These are phyloP conservation scores for Mizuhopecten yessoensis DNA, from an alignment of 1,140 invertebrate genomes.

Conservation along the genomic window DNA sequence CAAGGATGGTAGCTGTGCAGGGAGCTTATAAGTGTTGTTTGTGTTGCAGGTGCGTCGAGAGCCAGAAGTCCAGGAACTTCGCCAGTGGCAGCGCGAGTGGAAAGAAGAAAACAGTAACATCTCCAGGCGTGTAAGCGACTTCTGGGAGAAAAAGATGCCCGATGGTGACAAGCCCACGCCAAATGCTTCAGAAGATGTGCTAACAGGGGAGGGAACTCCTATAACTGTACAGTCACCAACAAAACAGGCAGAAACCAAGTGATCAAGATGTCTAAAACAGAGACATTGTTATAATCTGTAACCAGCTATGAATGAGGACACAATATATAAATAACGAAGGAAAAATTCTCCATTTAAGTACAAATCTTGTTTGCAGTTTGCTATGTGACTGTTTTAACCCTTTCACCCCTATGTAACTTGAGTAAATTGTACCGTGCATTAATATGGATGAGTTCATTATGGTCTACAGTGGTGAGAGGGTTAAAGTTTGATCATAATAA, in stretches of 20 bases:
- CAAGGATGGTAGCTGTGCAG: too few relatives aligned
- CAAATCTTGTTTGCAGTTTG: background rate
- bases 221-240: conserved; percentile 58
- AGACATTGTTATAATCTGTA: background rate
- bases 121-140: conserved; percentile 76
- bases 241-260: conserved; percentile 46
- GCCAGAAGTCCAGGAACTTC: conserved; percentile 82
- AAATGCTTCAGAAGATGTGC: conserved; percentile 61
- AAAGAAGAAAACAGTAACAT: conserved; percentile 80
- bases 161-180: conserved; percentile 66
- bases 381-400: too few relatives aligned
- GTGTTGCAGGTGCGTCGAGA: conserved; percentile 75
- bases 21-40: background rate
- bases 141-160: conserved; percentile 81
- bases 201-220: conserved; percentile 56
- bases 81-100: conserved; percentile 83
- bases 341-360: background rate
- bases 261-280: background rate
- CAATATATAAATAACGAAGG: background rate
- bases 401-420: too few relatives aligned
- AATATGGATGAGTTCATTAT: too few relatives aligned
- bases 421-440: too few relatives aligned
- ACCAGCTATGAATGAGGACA: background rate
- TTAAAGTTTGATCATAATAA: too few relatives aligned
- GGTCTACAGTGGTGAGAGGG: too few relatives aligned